Percentiles rank a stretch among this genome's conserved stretches.
These are phyloP conservation scores for Hapalemur alaotrensis DNA, from an alignment of 2,797 vertebrate species.

Conservation along the genomic window DNA sequence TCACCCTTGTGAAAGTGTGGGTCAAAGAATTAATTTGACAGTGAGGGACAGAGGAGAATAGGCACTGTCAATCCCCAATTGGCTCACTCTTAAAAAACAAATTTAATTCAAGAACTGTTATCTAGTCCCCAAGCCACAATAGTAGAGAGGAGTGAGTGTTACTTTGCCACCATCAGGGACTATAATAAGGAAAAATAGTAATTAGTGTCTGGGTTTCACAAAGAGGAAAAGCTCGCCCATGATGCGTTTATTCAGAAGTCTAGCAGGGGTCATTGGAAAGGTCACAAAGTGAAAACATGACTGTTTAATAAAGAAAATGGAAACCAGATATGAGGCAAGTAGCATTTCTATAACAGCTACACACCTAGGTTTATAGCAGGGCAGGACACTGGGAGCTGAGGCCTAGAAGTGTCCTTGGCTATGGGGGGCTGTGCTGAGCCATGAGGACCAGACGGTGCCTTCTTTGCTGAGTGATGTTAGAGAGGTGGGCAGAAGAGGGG, in stretches of 20 bases:
- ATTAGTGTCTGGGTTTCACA: background rate
- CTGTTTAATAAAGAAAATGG: background rate
- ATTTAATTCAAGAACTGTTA: background rate
- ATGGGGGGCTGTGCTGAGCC: background rate
- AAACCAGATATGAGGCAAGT: conserved; percentile 27
- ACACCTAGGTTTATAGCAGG: background rate
- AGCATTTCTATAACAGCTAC: background rate
- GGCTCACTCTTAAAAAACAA: background rate
- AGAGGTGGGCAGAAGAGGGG: background rate
- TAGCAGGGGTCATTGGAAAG: background rate
- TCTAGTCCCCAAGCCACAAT: background rate
- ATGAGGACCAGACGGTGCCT: background rate
- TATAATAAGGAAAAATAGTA: background rate
- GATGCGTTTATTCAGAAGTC: background rate
- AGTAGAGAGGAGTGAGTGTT: background rate
- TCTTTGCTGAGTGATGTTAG: background rate
- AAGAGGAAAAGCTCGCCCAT: background rate
- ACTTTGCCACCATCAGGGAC: background rate
- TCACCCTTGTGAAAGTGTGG: conserved; percentile 3
- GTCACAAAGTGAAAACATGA: conserved; percentile 17
- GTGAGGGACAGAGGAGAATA: background rate
- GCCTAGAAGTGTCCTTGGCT: background rate
- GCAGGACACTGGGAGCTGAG: background rate
- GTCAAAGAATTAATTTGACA: conserved; percentile 29
- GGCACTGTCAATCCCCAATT: background rate